Evolutionary conservation across 2,113 vertebrate genomes (phyloP).

Genomic region (Chaetorhynchus papuensis): DNA sequence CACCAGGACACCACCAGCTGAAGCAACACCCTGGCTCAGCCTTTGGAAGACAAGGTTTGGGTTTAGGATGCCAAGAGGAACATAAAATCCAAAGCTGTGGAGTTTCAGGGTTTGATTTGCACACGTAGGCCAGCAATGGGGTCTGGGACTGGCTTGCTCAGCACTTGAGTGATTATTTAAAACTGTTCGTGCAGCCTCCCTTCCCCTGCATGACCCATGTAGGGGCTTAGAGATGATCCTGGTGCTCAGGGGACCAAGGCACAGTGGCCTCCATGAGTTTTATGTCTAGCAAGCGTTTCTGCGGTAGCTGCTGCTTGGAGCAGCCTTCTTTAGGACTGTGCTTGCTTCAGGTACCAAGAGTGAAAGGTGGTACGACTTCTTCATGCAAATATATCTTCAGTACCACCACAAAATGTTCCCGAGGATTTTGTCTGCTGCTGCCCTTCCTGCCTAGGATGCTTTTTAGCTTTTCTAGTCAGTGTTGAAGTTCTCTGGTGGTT

Average conservation of each 20-base stretch:
- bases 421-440: neutral
- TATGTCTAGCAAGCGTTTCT: neutral
- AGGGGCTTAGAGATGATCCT: neutral
- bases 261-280: neutral
- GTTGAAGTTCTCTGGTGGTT: neutral
- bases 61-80: neutral
- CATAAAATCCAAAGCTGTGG: neutral
- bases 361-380: neutral
- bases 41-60: neutral
- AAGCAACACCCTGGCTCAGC: neutral
- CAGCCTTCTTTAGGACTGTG: neutral
- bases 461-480: neutral
- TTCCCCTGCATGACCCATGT: rapidly evolving
- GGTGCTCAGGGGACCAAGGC: neutral
- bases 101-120: neutral
- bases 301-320: neutral
- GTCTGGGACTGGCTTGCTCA: neutral
- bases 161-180: neutral
- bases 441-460: neutral
- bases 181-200: neutral
- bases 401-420: neutral
- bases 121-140: rapidly evolving
- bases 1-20: neutral
- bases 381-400: neutral
- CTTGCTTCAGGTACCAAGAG: neutral